Evolutionary conservation across 2,888 invertebrate species (phyloP).

Genomic region (Acanthopleura granulata): DNA sequence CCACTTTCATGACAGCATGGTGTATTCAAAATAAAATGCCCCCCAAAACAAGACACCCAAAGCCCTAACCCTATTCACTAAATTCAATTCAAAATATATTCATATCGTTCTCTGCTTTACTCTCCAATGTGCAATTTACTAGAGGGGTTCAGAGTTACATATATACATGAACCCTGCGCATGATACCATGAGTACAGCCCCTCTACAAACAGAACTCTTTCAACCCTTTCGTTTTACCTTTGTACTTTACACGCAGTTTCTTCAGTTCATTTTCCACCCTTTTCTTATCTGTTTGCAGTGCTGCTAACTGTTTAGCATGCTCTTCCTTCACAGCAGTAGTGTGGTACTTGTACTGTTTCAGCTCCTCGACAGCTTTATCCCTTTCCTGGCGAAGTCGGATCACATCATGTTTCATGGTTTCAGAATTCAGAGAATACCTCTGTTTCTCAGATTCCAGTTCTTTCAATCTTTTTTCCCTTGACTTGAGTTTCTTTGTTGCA

Average conservation of each 20-base stretch:
- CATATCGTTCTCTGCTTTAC: too few species aligned
- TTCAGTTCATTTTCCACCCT: conserved; percentile 51
- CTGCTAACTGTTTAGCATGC: conserved; percentile 44
- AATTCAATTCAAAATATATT: too few species aligned
- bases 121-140: too few species aligned
- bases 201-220: background rate
- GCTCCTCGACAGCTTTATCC: conserved; percentile 46
- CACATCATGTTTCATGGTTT: conserved; percentile 44
- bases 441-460: conserved; percentile 51
- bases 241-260: conserved; percentile 50
- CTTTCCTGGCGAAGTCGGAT: conserved; percentile 50
- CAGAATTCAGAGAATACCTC: conserved; percentile 29
- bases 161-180: too few species aligned
- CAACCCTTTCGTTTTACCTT: conserved; percentile 46
- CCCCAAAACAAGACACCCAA: too few species aligned
- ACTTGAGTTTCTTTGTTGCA: conserved; percentile 53
- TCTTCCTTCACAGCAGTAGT: conserved; percentile 49
- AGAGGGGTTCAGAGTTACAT: too few species aligned
- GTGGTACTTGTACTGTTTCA: conserved; percentile 49
- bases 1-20: too few species aligned
- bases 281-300: conserved; percentile 46
- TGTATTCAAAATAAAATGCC: too few species aligned
- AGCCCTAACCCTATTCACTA: too few species aligned
- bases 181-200: background rate
- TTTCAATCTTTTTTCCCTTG: conserved; percentile 47